Percentiles rank a stretch among this genome's conserved stretches.
Evolutionary conservation across 2,888 invertebrate species (phyloP).

Genomic region (Arrhopalites spinosus): DNA sequence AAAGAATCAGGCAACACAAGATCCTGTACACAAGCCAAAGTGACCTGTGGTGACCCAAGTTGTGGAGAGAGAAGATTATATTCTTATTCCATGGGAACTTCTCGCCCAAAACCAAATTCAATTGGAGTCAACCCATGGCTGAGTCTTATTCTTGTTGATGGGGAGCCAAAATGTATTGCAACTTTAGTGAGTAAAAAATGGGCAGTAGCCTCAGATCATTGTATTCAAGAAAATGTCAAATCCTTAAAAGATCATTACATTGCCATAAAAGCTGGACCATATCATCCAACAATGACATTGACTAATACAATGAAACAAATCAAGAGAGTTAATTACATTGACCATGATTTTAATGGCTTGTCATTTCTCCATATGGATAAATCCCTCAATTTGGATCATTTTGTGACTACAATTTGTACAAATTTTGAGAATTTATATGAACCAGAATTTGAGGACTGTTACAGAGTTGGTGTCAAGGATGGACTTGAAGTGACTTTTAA

Average conservation of each 20-base stretch:
- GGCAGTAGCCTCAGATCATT: conserved; percentile 19
- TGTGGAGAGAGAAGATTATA: conserved; percentile 28
- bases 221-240: conserved; percentile 20
- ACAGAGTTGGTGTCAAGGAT: background rate
- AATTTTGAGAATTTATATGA: conserved; percentile 2
- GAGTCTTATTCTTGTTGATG: conserved; percentile 31
- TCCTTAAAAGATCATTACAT: conserved; percentile 28
- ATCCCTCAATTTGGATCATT: conserved; percentile 35
- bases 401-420: conserved; percentile 35
- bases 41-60: conserved; percentile 18
- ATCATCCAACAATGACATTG: conserved; percentile 2
- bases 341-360: conserved; percentile 6
- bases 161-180: conserved; percentile 26
- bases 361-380: conserved; percentile 37
- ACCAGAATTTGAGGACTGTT: background rate
- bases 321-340: conserved; percentile 38
- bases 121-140: conserved; percentile 40
- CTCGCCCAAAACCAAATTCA: background rate
- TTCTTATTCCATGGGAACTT: background rate
- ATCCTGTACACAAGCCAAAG: background rate
- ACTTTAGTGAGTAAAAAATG: conserved; percentile 37
- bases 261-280: conserved; percentile 32
- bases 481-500: background rate
- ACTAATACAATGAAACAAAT: conserved; percentile 39
- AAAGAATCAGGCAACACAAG: background rate